phyloP scores from a whole-genome alignment of 2,888 invertebrate species.

The Cancer borealis region DNA sequence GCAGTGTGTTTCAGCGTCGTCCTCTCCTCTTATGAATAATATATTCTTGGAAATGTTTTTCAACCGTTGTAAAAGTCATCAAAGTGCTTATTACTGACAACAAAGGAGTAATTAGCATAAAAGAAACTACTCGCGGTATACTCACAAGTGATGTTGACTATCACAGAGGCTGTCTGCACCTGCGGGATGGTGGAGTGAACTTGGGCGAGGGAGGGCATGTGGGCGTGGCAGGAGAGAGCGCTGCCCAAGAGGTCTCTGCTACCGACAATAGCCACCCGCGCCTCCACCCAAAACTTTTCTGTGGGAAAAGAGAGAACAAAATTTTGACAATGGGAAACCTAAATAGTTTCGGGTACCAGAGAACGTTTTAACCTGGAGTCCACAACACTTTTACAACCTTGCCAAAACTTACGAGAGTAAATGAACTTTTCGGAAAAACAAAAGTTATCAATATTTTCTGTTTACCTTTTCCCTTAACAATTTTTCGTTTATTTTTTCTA shows the following conservation, averaged over 20 bases:
- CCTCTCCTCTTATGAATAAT: too few relatives aligned
- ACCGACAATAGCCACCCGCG: constrained; percentile 50
- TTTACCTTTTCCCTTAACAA: neutral
- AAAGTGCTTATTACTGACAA: neutral
- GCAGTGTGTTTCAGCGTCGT: too few relatives aligned
- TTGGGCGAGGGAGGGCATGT: constrained; percentile 44
- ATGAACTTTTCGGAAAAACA: neutral
- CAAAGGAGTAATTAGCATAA: neutral
- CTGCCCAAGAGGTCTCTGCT: constrained; percentile 58
- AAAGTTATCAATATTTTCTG: neutral
- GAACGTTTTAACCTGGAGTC: constrained; percentile 8
- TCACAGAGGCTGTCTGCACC: constrained; percentile 50
- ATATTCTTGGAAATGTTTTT: neutral
- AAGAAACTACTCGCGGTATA: neutral
- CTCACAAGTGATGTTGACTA: constrained; percentile 63
- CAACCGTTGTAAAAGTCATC: neutral
- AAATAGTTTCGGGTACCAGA: neutral
- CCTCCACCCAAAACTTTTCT: constrained; percentile 46
- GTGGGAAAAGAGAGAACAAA: neutral
- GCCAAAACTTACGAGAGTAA: neutral
- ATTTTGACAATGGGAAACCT: neutral
- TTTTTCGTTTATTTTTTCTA: neutral
- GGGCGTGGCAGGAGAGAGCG: constrained; percentile 64
- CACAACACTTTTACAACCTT: neutral
- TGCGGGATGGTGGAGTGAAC: constrained; percentile 6